phyloP scores from a whole-genome alignment of 2,797 vertebrate genomes.

The Chanos chanos region DNA sequence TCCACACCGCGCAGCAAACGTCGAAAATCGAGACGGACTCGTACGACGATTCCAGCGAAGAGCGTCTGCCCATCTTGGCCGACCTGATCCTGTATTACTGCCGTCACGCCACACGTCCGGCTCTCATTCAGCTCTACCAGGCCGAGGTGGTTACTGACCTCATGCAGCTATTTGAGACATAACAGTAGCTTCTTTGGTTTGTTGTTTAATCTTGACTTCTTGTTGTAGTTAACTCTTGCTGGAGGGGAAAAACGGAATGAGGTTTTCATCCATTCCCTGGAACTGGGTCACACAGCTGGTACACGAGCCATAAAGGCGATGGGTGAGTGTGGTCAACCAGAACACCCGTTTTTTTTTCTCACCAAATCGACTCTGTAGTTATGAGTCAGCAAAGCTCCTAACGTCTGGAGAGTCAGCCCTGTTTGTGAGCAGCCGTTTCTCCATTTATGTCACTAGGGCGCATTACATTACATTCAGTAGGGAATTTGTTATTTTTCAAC shows the following conservation, averaged over 20 bases:
- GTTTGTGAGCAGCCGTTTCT: no score
- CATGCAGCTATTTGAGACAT: background rate
- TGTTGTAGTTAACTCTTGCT: constrained; percentile 81
- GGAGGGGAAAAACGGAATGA: constrained; percentile 84
- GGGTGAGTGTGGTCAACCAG: constrained; percentile 66
- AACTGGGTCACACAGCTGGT: constrained; percentile 90
- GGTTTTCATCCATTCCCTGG: constrained; percentile 92
- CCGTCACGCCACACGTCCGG: constrained; percentile 77
- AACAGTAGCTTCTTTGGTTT: background rate
- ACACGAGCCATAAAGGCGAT: constrained; percentile 93
- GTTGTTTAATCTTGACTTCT: constrained; percentile 20
- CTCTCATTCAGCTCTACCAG: constrained; percentile 92
- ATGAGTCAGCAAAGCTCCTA: no score
- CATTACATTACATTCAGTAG: no score
- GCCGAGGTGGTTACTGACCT: constrained; percentile 75
- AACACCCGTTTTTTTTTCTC: no score
- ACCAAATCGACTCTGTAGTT: no score
- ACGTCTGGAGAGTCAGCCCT: no score
- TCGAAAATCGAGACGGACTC: constrained; percentile 77
- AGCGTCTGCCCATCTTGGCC: constrained; percentile 85
- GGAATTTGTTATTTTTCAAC: no score
- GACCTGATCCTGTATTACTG: constrained; percentile 96
- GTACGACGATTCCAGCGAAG: constrained; percentile 66
- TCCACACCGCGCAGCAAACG: constrained; percentile 69
- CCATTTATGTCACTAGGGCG: no score